phyloP scores from a whole-genome alignment of 2,888 invertebrate genomes.

The Hydrotaea cyrtoneurina region DNA sequence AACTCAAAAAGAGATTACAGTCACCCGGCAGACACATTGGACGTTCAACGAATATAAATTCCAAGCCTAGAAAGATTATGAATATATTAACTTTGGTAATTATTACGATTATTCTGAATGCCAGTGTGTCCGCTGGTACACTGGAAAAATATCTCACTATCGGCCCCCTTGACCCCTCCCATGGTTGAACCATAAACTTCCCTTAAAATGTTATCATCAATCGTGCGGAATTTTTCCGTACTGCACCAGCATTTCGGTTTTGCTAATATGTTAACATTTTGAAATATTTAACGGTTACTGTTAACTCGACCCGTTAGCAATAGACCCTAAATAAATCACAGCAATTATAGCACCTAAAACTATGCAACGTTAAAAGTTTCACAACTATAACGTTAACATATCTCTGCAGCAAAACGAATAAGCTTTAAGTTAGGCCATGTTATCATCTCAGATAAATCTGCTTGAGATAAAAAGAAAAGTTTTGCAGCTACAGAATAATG shows the following conservation, averaged over 20 bases:
- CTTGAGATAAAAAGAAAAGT: background rate
- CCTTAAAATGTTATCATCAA: too few species aligned
- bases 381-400: constrained; percentile 12
- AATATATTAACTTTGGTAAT: too few species aligned
- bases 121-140: too few species aligned
- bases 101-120: too few species aligned
- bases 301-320: background rate
- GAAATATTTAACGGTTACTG: constrained; percentile 19
- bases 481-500: background rate
- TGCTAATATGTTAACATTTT: constrained; percentile 29
- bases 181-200: too few species aligned
- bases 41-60: too few species aligned
- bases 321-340: background rate
- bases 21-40: too few species aligned
- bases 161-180: too few species aligned
- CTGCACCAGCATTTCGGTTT: background rate
- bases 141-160: too few species aligned
- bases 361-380: constrained; percentile 15
- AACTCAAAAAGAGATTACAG: too few species aligned
- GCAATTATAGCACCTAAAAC: constrained; percentile 63
- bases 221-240: too few species aligned
- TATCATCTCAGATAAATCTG: background rate
- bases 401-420: background rate
- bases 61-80: too few species aligned
- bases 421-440: background rate